A percentile compares a stretch with the other conserved stretches of the same genome.
Conservation (phyloP, 92 coral and sea anemone genomes). For the Paramuricea clavata region DNA sequence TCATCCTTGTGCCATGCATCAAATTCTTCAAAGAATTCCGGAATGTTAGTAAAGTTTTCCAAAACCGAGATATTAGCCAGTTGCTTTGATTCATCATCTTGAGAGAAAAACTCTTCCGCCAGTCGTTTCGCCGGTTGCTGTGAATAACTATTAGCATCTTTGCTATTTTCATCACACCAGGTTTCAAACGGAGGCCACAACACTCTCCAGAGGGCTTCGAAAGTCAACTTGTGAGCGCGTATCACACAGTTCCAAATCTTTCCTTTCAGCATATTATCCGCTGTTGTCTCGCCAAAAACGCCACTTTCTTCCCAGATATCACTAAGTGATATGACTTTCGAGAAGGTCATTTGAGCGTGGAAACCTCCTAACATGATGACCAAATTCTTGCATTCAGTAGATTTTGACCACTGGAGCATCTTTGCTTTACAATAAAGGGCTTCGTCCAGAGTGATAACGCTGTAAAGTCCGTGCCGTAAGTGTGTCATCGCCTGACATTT, state of each 20-base stretch:
- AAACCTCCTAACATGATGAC: constrained; percentile 70
- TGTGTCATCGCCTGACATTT: constrained; percentile 52
- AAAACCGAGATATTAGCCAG: not conserved
- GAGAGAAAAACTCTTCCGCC: constrained; percentile 43
- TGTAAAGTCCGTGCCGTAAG: constrained; percentile 38
- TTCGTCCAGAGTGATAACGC: constrained; percentile 58
- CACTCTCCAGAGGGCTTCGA: constrained; percentile 51
- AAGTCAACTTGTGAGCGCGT: constrained; percentile 57
- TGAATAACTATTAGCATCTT: constrained; percentile 31
- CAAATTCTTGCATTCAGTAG: constrained; percentile 53
- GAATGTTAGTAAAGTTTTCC: constrained; percentile 8
- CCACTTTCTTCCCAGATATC: constrained; percentile 65
- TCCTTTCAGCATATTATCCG: constrained; percentile 72
- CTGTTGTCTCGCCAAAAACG: constrained; percentile 57
- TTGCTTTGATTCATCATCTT: not conserved
- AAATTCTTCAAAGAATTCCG: constrained; percentile 38
- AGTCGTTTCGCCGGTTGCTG: constrained; percentile 49
- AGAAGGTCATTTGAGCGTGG: constrained; percentile 70
- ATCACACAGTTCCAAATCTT: constrained; percentile 72
- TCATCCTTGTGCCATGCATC: constrained; percentile 59
- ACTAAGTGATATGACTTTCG: constrained; percentile 62
- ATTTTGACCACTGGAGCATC: constrained; percentile 65
- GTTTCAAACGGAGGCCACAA: constrained; percentile 27
- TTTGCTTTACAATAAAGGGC: constrained; percentile 60
- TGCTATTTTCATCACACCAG: constrained; percentile 43